Percentiles rank a stretch among this genome's conserved stretches.
Conservation (phyloP, 30 jellyfish, hydroid and myxozoan genomes). For the Phacellophora camtschatica region DNA sequence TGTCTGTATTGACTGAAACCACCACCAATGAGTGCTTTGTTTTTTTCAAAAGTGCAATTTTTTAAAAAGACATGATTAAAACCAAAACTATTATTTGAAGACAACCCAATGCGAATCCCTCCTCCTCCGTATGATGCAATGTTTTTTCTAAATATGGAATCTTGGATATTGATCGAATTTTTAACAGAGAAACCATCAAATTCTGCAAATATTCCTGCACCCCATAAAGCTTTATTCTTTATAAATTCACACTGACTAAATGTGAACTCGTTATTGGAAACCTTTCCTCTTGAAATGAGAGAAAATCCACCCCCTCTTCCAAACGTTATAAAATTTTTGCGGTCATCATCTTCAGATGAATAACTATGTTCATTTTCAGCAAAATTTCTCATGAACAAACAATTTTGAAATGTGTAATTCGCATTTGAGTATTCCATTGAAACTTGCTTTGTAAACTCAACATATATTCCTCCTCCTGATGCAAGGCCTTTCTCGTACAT, state of each 20-base stretch:
- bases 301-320: slow-evolving; percentile 82
- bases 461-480: slow-evolving; percentile 74
- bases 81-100: slow-evolving; percentile 12
- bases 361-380: slow-evolving; percentile 40
- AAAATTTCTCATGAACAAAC: slow-evolving; percentile 8
- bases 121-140: slow-evolving; percentile 77
- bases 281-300: slow-evolving; percentile 22
- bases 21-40: slow-evolving; percentile 17
- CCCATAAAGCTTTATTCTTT: slow-evolving; percentile 74
- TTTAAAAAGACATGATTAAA: neutral
- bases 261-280: slow-evolving; percentile 14
- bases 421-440: neutral
- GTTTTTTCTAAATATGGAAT: slow-evolving; percentile 34
- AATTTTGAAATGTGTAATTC: neutral
- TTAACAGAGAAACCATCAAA: slow-evolving; percentile 26
- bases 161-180: neutral
- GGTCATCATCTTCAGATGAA: slow-evolving; percentile 29
- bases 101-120: slow-evolving; percentile 49
- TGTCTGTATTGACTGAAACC: slow-evolving; percentile 33
- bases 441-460: slow-evolving; percentile 39
- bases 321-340: slow-evolving; percentile 17
- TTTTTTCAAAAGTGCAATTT: neutral
- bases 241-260: slow-evolving; percentile 29
- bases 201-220: slow-evolving; percentile 68
- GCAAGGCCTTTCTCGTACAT: neutral